phyloP scores from a whole-genome alignment of 2,797 vertebrate species.

The Chelon labrosus region DNA sequence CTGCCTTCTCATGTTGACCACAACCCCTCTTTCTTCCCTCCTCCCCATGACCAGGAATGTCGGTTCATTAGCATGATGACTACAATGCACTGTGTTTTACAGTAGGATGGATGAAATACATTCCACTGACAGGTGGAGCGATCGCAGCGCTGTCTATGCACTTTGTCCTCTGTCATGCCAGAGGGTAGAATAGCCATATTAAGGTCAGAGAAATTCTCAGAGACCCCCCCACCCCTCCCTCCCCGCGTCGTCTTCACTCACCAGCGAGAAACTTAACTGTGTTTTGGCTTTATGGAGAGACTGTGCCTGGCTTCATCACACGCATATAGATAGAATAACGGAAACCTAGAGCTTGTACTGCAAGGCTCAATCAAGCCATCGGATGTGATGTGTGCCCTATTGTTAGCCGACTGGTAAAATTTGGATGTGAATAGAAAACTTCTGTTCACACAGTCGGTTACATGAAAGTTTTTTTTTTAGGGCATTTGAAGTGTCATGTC shows the following conservation, averaged over 20 bases:
- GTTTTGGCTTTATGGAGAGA: constrained; percentile 68
- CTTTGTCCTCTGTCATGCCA: constrained; percentile 85
- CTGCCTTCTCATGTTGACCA: constrained; percentile 60
- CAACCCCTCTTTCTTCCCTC: constrained; percentile 45
- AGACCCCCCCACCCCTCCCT: constrained; percentile 59
- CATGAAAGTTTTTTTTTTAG: constrained; percentile 21
- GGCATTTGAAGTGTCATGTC: constrained; percentile 49
- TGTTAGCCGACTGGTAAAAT: constrained; percentile 62
- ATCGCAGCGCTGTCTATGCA: constrained; percentile 87
- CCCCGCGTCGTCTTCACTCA: constrained; percentile 72
- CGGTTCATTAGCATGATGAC: constrained; percentile 70
- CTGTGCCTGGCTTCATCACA: constrained; percentile 64
- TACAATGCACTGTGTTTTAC: constrained; percentile 80
- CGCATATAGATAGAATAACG: constrained; percentile 33
- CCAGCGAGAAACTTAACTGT: constrained; percentile 81
- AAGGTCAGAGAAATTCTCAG: constrained; percentile 85
- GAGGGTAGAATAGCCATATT: constrained; percentile 89
- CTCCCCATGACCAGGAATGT: constrained; percentile 76
- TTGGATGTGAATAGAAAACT: constrained; percentile 53
- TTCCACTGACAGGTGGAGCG: constrained; percentile 76
- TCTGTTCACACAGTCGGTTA: constrained; percentile 22
- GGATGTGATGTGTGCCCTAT: constrained; percentile 32
- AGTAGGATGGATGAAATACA: constrained; percentile 73
- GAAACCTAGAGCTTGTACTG: constrained; percentile 40
- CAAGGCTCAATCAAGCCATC: constrained; percentile 38